A percentile compares a stretch with the other conserved stretches of the same genome.
These are phyloP conservation scores for Odocoileus hemionus DNA, from an alignment of 2,113 vertebrate genomes.

Conservation along the genomic window DNA sequence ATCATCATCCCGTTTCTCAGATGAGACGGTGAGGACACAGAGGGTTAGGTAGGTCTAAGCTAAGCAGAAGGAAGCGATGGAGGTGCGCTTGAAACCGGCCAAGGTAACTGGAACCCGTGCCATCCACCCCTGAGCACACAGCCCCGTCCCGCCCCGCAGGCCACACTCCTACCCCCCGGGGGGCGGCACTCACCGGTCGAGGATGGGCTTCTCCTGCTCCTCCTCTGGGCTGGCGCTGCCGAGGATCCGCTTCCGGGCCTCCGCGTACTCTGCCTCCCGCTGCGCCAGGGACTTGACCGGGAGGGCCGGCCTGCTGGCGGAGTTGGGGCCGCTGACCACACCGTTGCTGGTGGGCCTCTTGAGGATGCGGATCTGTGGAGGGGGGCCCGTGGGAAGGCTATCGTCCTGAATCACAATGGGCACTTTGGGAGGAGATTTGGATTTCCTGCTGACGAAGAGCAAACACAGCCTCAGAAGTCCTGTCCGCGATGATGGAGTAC, in stretches of 20 bases:
- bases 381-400: slow-evolving; percentile 88
- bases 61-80: not conserved
- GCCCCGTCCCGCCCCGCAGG: rapidly evolving
- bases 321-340: slow-evolving; percentile 83
- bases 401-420: slow-evolving; percentile 96
- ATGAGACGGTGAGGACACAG: not conserved
- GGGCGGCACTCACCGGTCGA: slow-evolving; percentile 85
- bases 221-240: slow-evolving; percentile 96
- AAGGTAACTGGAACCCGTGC: not conserved
- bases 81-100: not conserved
- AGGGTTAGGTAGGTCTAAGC: not conserved
- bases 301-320: slow-evolving; percentile 85
- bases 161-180: too few species aligned
- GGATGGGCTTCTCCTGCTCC: slow-evolving; percentile 90
- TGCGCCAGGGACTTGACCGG: slow-evolving; percentile 95
- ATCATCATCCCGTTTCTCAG: not conserved
- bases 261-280: slow-evolving; percentile 96
- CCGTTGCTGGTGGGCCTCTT: slow-evolving; percentile 96
- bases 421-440: slow-evolving; percentile 88
- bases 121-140: not conserved
- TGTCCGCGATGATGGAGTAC: too few species aligned
- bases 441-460: slow-evolving; percentile 83
- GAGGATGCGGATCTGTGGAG: slow-evolving; percentile 96
- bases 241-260: slow-evolving; percentile 95
- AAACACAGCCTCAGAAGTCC: slow-evolving; percentile 48